Conservation (phyloP, 1,140 invertebrate genomes). For the Drosophila pallidifrons region DNA sequence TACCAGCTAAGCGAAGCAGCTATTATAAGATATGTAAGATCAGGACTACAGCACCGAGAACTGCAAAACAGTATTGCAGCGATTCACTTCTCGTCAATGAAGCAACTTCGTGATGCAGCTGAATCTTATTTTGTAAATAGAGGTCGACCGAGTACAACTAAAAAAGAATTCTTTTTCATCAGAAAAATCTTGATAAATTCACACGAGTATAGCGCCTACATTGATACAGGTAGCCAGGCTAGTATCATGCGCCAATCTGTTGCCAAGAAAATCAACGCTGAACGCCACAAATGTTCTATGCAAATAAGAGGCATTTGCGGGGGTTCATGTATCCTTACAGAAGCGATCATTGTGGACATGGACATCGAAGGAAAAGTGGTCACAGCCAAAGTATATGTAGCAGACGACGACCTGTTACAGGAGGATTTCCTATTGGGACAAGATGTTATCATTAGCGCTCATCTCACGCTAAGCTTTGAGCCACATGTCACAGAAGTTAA, state of each 20-base stretch:
- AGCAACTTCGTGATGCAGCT: not conserved
- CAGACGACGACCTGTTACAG: constrained; percentile 20
- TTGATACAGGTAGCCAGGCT: no score
- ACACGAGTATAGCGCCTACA: no score
- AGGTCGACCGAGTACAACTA: not conserved
- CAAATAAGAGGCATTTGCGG: not conserved
- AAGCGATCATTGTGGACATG: constrained; percentile 11
- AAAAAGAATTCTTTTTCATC: not conserved
- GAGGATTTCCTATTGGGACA: constrained; percentile 26
- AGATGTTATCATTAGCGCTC: constrained; percentile 15
- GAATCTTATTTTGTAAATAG: not conserved
- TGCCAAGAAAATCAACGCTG: no score
- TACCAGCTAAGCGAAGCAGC: not conserved
- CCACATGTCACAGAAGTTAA: not conserved
- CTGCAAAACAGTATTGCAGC: not conserved
- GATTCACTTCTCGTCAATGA: not conserved
- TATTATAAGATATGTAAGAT: not conserved
- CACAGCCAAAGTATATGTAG: constrained; percentile 7
- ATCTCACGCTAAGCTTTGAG: not conserved
- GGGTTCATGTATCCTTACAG: not conserved
- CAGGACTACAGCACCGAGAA: not conserved
- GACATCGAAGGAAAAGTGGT: constrained; percentile 8
- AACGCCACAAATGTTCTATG: no score
- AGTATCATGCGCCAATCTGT: no score
- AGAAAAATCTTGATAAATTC: no score